phyloP scores from a whole-genome alignment of 2,113 vertebrate genomes.

The Megaleporinus macrocephalus region DNA sequence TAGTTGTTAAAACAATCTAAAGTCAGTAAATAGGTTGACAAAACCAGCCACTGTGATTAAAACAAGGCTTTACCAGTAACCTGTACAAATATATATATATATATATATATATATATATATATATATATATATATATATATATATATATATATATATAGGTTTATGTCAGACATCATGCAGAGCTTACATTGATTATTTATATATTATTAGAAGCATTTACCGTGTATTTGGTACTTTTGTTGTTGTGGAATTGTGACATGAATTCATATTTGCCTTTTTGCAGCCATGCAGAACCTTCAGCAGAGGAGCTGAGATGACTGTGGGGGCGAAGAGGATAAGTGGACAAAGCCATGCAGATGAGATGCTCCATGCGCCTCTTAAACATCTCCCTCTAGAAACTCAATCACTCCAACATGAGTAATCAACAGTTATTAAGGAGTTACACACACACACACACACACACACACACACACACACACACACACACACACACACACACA shows the following conservation, averaged over 20 bases:
- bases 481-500: slow-evolving; percentile 13
- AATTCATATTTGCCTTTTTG: neutral
- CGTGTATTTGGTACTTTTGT: neutral
- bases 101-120: too few relatives aligned
- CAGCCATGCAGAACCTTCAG: neutral
- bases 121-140: too few relatives aligned
- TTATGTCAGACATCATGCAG: too few relatives aligned
- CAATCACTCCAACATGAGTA: slow-evolving; percentile 4
- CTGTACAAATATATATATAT: too few relatives aligned
- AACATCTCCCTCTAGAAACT: neutral
- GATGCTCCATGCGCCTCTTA: neutral
- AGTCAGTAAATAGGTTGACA: too few relatives aligned
- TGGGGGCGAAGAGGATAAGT: neutral
- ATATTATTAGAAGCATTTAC: too few relatives aligned
- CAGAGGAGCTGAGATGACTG: neutral
- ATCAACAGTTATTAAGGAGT: slow-evolving; percentile 12
- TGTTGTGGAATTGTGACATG: neutral
- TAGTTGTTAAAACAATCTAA: too few relatives aligned
- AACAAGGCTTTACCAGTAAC: too few relatives aligned
- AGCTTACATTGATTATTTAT: neutral
- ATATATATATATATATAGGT: too few relatives aligned
- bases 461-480: slow-evolving; percentile 9
- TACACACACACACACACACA: slow-evolving; percentile 9
- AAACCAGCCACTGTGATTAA: too few relatives aligned
- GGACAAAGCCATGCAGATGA: slow-evolving; percentile 4